Evolutionary conservation across 92 coral and sea anemone species (phyloP).

Genomic region (Galaxea fascicularis): DNA sequence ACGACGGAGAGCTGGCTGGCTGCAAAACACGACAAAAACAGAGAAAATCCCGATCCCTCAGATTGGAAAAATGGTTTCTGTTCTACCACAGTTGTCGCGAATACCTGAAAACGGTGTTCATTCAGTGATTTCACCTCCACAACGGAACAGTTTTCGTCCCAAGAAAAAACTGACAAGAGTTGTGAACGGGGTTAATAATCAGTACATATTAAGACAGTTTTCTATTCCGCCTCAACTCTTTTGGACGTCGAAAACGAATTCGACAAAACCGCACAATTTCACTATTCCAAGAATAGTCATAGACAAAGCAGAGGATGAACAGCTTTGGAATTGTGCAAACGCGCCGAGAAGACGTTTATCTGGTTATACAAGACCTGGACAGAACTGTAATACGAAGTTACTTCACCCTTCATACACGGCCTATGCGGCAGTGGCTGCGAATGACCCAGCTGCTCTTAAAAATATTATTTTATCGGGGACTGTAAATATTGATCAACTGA

Average conservation of each 20-base stretch:
- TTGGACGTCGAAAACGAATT: slow-evolving; percentile 32
- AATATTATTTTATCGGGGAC: slow-evolving; percentile 84
- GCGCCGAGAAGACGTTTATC: background rate
- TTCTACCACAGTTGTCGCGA: slow-evolving; percentile 27
- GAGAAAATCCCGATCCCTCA: background rate
- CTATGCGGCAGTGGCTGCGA: slow-evolving; percentile 83
- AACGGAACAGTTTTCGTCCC: slow-evolving; percentile 58
- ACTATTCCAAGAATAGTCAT: slow-evolving; percentile 41
- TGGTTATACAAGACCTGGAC: slow-evolving; percentile 31
- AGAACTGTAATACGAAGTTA: slow-evolving; percentile 46
- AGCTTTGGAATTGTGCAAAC: background rate
- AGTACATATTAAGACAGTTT: slow-evolving; percentile 21
- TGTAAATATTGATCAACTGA: slow-evolving; percentile 81
- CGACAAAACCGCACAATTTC: slow-evolving; percentile 7
- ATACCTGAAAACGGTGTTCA: slow-evolving; percentile 30
- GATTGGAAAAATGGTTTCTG: slow-evolving; percentile 43
- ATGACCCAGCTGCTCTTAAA: slow-evolving; percentile 77
- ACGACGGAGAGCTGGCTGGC: background rate
- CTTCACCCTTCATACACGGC: slow-evolving; percentile 85
- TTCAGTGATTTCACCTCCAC: slow-evolving; percentile 19
- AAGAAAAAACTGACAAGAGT: slow-evolving; percentile 83
- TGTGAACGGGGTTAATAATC: slow-evolving; percentile 41
- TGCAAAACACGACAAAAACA: background rate
- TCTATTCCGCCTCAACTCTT: slow-evolving; percentile 24
- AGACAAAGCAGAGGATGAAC: slow-evolving; percentile 33